Evolutionary conservation across 2,113 vertebrate genomes (phyloP).

Genomic region (Rissa tridactyla): DNA sequence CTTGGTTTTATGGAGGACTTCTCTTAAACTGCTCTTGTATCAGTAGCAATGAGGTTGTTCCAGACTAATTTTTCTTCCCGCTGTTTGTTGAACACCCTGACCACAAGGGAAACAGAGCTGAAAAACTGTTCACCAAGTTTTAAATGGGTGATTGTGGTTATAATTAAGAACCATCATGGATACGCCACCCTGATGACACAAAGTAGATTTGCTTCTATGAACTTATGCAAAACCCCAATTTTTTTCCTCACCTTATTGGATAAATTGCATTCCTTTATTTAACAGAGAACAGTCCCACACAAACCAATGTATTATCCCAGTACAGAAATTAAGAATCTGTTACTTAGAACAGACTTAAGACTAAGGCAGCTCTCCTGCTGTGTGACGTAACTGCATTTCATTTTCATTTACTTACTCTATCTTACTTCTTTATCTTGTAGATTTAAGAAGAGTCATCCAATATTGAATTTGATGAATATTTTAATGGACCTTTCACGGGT

Average conservation of each 20-base stretch:
- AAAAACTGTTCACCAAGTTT: neutral
- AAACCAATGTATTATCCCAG: neutral
- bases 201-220: neutral
- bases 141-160: neutral
- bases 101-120: neutral
- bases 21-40: neutral
- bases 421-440: neutral
- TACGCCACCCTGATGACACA: neutral
- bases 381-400: neutral
- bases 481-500: neutral
- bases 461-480: neutral
- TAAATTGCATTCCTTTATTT: neutral
- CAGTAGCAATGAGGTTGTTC: neutral
- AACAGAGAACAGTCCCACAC: neutral
- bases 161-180: neutral
- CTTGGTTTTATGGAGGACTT: neutral
- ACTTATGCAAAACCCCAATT: neutral
- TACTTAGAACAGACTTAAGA: neutral
- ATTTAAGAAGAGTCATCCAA: neutral
- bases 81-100: neutral
- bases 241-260: neutral
- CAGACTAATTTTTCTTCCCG: neutral
- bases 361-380: neutral
- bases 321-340: neutral
- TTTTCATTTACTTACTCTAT: neutral